Evolutionary conservation across 1,140 invertebrate species (phyloP), one percentile per base, ranked within the genome.

Genomic region (Macrostomum lignano): DNA sequence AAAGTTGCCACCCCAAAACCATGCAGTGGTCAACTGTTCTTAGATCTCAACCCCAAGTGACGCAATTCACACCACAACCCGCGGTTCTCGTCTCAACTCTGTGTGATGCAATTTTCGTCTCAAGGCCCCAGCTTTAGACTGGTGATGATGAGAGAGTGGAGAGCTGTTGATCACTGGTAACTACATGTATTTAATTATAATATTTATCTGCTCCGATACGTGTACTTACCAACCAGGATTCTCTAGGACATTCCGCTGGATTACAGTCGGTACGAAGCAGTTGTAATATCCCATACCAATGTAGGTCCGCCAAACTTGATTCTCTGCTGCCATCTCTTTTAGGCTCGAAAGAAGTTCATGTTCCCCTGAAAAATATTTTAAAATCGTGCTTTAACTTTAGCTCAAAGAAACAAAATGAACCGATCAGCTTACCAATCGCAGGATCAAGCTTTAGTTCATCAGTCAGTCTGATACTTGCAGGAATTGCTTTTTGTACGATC

Each of bases 211-310:
- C 11, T 17, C 7, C 33, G 35, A 17, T n/a, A 13, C 7, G 7
- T 30, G 21, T 15, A 44, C 47, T 62, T 65, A 81, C 88, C 86
- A 94, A 62, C 86, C 88, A 33, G 88, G 86, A 65, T 96, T 96
- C 65, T 98, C 86, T 47, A 96, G 84, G 41, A 98, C 74, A 50
- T 98, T 98, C 40, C 88, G 65, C 60, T 79, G 66, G 36, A 98
- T 96, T 0, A 79, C 74, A 41, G 81, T 73, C 0, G 91, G 91
- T 7, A 82, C 74, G 46, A 74, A 73, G 45, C 82, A 91, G 51
- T 88, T 91, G 55, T 94, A 73, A 54, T 93, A 96, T 1, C 91
- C 91, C 73, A 94, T 86, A 0, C 91, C 91, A 34, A 98, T 91
- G 48, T 81, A 98, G 4, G 76, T 75, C 35, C 82, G 65, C 75